Evolutionary conservation across 2,888 invertebrate genomes (phyloP).

Genomic region (Synanthedon vespiformis): DNA sequence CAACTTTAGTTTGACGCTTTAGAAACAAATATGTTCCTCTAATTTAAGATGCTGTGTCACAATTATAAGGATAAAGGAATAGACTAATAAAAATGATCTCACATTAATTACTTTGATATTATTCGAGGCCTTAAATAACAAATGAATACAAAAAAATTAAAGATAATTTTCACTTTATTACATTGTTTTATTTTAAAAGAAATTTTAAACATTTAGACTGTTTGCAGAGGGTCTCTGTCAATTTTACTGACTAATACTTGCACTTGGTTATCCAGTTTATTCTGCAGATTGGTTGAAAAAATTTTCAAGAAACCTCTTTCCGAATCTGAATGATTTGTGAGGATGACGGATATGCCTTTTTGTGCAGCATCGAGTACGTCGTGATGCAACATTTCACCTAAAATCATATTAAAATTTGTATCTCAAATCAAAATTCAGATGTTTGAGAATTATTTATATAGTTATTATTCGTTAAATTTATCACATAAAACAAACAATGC

Average conservation of each 20-base stretch:
- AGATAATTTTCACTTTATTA: not conserved
- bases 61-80: not conserved
- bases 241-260: constrained; percentile 76
- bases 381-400: constrained; percentile 94
- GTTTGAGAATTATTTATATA: too few species aligned
- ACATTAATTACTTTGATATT: constrained; percentile 11
- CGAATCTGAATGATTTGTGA: constrained; percentile 94
- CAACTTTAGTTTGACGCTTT: constrained; percentile 15
- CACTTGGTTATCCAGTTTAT: constrained; percentile 58
- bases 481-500: too few species aligned
- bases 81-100: constrained; percentile 53
- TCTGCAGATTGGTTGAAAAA: constrained; percentile 58
- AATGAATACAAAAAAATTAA: constrained; percentile 9
- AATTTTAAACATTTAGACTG: constrained; percentile 59
- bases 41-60: not conserved
- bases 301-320: constrained; percentile 86
- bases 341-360: constrained; percentile 81
- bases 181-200: not conserved
- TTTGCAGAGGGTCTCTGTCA: constrained; percentile 83
- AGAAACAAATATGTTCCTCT: not conserved
- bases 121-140: not conserved
- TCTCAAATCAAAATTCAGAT: too few species aligned
- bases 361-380: constrained; percentile 90
- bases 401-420: constrained; percentile 7
- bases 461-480: too few species aligned